Conservation (phyloP, 2,888 invertebrate genomes). For the Heliconius ismenius region DNA sequence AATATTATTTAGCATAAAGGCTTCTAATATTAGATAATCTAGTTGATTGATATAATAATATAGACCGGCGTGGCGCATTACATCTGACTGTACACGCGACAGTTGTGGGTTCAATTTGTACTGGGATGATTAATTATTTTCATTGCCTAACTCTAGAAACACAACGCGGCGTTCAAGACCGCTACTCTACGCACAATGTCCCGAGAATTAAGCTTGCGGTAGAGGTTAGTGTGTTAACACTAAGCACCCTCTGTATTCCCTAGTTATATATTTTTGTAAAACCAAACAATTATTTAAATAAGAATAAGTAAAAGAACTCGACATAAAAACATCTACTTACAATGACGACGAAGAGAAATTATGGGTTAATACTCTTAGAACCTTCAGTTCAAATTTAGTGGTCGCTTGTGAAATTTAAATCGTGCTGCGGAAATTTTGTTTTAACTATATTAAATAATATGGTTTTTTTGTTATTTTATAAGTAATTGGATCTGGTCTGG, state of each 20-base stretch:
- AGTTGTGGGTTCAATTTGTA: background rate
- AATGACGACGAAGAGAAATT: background rate
- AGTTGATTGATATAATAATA: too few species aligned
- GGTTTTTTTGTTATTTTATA: background rate
- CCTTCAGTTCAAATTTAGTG: background rate
- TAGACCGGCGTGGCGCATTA: too few species aligned
- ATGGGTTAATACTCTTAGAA: slow-evolving; percentile 1
- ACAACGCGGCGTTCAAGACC: background rate
- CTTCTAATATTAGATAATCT: too few species aligned
- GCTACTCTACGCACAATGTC: too few species aligned
- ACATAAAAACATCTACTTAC: background rate
- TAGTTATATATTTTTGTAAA: too few species aligned
- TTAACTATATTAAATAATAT: background rate
- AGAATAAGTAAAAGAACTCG: background rate
- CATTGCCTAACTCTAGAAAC: background rate
- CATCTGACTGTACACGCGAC: too few species aligned
- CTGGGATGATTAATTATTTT: background rate
- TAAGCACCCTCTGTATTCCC: too few species aligned
- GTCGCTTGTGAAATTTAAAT: background rate
- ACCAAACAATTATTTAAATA: too few species aligned
- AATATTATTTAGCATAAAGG: too few species aligned
- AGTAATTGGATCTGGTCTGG: background rate
- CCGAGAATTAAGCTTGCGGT: too few species aligned
- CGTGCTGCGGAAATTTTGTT: background rate
- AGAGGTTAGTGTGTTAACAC: too few species aligned